Evolutionary conservation across 1,140 invertebrate genomes (phyloP), one percentile per base, ranked within the genome.

Genomic region (Orchesella cincta): DNA sequence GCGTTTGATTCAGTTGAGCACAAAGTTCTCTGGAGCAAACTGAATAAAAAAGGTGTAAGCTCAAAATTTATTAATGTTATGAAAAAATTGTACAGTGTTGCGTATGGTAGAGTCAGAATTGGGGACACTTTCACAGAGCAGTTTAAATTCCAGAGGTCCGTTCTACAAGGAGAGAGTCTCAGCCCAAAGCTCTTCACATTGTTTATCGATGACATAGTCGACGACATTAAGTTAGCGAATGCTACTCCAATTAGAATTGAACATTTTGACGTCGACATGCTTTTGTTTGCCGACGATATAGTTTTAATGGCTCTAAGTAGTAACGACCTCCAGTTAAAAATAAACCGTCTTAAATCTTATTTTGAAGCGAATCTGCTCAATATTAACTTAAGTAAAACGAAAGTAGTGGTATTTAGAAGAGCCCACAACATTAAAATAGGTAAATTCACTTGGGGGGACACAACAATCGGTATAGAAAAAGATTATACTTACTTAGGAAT

Each of bases 1-100:
- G 83, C 82, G 0, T 83, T 83, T 76, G 81, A 84, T 31, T 80
- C 73, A 1, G 35, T 83, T 16, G n/a, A 77, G 16, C 83, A 83
- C 35, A 39, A 70, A 1, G 12, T 76, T n/a, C 57, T 83, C 0
- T 82, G 78, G 78, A 29, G 70, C n/a, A 81, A 82, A 54, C 70
- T 84, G 1, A n/a, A 51, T 0, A 39, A 79, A 26, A n/a, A 78
- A 12, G 82, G 81, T n/a, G 5, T 83, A 20, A 83, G 80, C 35
- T 36, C 71, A 2, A 83, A 82, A 76, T 78, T 82, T 52, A 80
- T 83, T 18, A 72, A 52, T 3, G 72, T 82, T 8, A 12, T 84
- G 1, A 57, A 35, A 62, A 33, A 8, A 0, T 18, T 83, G 3
- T 84, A 84, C 54, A 64, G 75, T 23, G 36, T 74, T n/a, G 80